Base-by-base conservation (phyloP, 2,797 vertebrate genomes). In the Hydrophis major region DNA sequence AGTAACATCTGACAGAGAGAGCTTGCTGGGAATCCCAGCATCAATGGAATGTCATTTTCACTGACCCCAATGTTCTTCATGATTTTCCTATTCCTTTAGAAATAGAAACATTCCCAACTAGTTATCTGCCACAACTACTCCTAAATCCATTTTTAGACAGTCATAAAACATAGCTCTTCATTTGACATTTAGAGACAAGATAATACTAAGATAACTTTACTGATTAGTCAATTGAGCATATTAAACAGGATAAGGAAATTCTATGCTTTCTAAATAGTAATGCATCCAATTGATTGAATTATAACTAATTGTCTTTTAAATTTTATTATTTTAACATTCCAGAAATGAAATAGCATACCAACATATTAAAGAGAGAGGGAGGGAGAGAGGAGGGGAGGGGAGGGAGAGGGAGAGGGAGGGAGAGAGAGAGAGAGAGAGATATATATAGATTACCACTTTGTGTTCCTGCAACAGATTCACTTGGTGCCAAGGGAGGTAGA, bases 361-460 rank as follows among this genome's bases (percentile, higher is more conserved):
- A 27, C 25, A 28, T 63, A 63, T 63, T 12, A 1, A 0, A 60
- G 27, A 28, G 8, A 0, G 61, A 63, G 22, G 0, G 61, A n/a
- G 12, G 2, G n/a, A 32, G n/a, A 0, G n/a, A 16, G 14, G 4
- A 28, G 14, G 4, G 1, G 14, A 32, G 28, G 2, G n/a, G 16
- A 5, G 3, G 7, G 32, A 28, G 61, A 2, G n/a, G 2, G 2
- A 20, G 32, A 8, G 50, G 0, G 50, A 53, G 50, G 1, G 50
- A 53, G 50, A 53, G 50, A 53, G 8, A 53, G 50, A 10, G 18
- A 22, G 3, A 4, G 8, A 78, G 90, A 95, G 95, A n/a, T n/a
- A n/a, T n/a, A n/a, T n/a, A n/a, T n/a, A n/a, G n/a, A 88, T 98
- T 98, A 98, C 98, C 98, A 94, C 97, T 98, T 86, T 98, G 98